phyloP scores from a whole-genome alignment of 2,113 vertebrate species.

The Rostratula benghalensis region DNA sequence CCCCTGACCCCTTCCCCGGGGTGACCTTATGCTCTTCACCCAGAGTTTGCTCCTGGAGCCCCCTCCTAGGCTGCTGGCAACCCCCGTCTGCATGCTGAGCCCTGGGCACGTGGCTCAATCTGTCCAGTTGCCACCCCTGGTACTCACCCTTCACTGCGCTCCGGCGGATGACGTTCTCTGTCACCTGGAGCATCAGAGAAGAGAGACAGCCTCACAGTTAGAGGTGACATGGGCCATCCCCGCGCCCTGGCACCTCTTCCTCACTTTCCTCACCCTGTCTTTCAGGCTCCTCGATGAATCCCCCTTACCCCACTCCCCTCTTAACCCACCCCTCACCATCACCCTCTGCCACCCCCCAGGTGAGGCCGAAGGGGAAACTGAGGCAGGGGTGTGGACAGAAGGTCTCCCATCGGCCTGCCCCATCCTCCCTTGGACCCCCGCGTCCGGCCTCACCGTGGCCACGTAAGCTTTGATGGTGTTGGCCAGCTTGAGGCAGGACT shows the following conservation, averaged over 20 bases:
- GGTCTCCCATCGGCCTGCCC: neutral
- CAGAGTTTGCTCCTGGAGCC: neutral
- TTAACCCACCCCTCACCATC: neutral
- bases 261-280: neutral
- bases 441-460: slow-evolving; percentile 74
- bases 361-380: neutral
- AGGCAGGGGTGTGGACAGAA: neutral
- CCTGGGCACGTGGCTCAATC: neutral
- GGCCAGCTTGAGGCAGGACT: slow-evolving; percentile 85
- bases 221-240: fast-evolving
- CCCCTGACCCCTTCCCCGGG: fast-evolving
- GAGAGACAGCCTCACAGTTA: neutral
- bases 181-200: slow-evolving; percentile 72
- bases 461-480: slow-evolving; percentile 85
- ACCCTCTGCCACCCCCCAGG: fast-evolving
- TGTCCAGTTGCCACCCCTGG: neutral
- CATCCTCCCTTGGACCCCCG: neutral
- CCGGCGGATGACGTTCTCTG: slow-evolving; percentile 78
- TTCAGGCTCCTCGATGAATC: fast-evolving
- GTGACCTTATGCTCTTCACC: fast-evolving
- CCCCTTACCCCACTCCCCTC: too few species aligned
- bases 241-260: neutral
- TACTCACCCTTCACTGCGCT: slow-evolving; percentile 78
- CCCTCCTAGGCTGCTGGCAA: neutral
- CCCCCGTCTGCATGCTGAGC: neutral